Conservation (phyloP, 2,113 vertebrate species). For the Cephalopholis sonnerati region DNA sequence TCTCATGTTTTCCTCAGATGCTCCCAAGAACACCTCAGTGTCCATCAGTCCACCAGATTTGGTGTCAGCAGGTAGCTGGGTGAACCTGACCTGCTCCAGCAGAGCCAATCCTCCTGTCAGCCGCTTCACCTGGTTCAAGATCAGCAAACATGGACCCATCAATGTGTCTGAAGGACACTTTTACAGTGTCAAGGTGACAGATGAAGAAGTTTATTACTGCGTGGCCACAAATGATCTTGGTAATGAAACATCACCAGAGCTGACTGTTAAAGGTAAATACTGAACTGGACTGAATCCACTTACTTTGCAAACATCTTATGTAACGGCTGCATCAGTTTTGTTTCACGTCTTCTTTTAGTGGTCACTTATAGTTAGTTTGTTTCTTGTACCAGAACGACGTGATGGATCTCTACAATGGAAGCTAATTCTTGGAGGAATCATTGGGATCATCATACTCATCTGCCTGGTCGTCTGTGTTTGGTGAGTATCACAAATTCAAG, state of each 20-base stretch:
- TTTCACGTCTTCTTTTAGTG: neutral
- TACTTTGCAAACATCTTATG: no score
- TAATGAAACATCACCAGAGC: no score
- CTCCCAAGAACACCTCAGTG: slow-evolving; percentile 53
- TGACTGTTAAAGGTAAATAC: no score
- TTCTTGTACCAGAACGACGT: neutral
- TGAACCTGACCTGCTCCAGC: slow-evolving; percentile 56
- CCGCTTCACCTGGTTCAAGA: slow-evolving; percentile 38
- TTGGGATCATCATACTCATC: slow-evolving; percentile 1
- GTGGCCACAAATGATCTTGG: no score
- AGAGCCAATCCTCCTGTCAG: slow-evolving; percentile 34
- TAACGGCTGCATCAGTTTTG: neutral
- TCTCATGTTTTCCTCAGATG: slow-evolving; percentile 21
- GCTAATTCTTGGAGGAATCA: slow-evolving; percentile 1
- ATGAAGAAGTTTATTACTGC: no score
- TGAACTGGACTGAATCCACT: no score
- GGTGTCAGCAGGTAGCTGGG: slow-evolving; percentile 32
- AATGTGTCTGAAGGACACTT: neutral
- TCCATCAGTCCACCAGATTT: slow-evolving; percentile 42
- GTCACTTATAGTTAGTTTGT: neutral
- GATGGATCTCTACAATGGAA: neutral
- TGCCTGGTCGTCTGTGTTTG: slow-evolving; percentile 3
- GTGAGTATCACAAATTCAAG: slow-evolving; percentile 1
- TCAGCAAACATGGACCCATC: neutral
- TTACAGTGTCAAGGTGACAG: slow-evolving; percentile 21